phyloP scores from a whole-genome alignment of 2,888 invertebrate species.

The Neoaliturus tenellus region DNA sequence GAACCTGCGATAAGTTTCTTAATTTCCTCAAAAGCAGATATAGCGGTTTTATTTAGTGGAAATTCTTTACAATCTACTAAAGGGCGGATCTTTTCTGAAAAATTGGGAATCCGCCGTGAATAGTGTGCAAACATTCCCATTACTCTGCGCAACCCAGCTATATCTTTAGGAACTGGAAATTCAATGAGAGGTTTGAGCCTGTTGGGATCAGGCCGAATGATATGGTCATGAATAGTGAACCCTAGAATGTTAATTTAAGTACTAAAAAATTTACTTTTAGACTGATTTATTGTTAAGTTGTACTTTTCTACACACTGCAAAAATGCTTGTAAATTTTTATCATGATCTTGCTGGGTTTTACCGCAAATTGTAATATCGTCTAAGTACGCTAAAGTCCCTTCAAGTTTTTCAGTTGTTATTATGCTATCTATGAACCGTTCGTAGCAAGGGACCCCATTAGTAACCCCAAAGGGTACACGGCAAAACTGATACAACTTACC shows the following conservation, averaged over 20 bases:
- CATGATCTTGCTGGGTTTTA: constrained; percentile 57
- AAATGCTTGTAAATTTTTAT: constrained; percentile 53
- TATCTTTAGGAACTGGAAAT: not conserved
- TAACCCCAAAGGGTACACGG: no score
- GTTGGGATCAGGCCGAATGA: constrained; percentile 13
- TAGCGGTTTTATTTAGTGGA: not conserved
- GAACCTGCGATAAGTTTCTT: not conserved
- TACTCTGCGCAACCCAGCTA: not conserved
- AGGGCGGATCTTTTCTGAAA: not conserved
- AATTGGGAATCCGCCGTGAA: constrained; percentile 38
- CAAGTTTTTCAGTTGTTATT: constrained; percentile 43
- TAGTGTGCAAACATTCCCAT: constrained; percentile 37
- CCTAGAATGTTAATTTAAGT: not conserved
- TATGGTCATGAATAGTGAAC: not conserved
- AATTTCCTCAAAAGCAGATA: not conserved
- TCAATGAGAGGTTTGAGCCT: not conserved
- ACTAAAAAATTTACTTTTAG: constrained; percentile 46
- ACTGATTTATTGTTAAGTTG: constrained; percentile 51
- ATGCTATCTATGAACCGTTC: constrained; percentile 15
- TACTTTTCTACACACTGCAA: constrained; percentile 41
- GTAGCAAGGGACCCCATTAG: no score
- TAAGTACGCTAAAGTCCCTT: constrained; percentile 56
- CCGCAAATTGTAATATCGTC: constrained; percentile 61
- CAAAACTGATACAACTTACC: no score
- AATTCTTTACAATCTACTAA: not conserved